phyloP scores from a whole-genome alignment of 2,888 invertebrate genomes.

The Synanthedon formicaeformis region DNA sequence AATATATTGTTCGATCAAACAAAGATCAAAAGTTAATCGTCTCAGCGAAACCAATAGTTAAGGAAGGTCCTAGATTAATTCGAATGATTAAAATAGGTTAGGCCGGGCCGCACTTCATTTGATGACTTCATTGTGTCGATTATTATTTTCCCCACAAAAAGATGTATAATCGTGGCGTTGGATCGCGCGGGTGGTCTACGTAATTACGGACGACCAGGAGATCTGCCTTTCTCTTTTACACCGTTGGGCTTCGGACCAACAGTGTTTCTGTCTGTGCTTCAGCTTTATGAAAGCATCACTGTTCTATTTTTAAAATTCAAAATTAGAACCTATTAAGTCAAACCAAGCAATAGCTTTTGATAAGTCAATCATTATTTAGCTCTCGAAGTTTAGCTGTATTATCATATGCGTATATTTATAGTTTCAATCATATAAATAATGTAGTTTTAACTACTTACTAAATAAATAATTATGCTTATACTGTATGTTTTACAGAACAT shows the following conservation, averaged over 20 bases:
- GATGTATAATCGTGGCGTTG: slow-evolving; percentile 8
- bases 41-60: too few relatives aligned
- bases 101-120: slow-evolving; percentile 13
- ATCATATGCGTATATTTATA: too few relatives aligned
- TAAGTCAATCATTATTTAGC: too few relatives aligned
- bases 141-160: slow-evolving; percentile 27
- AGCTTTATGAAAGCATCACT: background rate
- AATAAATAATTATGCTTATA: too few relatives aligned
- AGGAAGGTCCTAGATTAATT: slow-evolving; percentile 9
- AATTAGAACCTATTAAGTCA: background rate
- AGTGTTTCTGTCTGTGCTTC: background rate
- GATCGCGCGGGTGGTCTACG: slow-evolving; percentile 55
- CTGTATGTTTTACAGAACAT: too few relatives aligned
- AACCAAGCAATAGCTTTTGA: background rate
- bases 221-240: slow-evolving; percentile 31
- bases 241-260: slow-evolving; percentile 1
- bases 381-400: too few relatives aligned
- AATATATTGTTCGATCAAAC: too few relatives aligned
- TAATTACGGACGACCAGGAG: slow-evolving; percentile 38
- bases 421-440: too few relatives aligned
- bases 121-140: slow-evolving; percentile 60
- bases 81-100: slow-evolving; percentile 11
- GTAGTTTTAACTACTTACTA: too few relatives aligned
- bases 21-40: too few relatives aligned
- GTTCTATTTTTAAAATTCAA: background rate